Evolutionary conservation across 2,888 invertebrate species (phyloP).

Genomic region (Cryptops parisi): DNA sequence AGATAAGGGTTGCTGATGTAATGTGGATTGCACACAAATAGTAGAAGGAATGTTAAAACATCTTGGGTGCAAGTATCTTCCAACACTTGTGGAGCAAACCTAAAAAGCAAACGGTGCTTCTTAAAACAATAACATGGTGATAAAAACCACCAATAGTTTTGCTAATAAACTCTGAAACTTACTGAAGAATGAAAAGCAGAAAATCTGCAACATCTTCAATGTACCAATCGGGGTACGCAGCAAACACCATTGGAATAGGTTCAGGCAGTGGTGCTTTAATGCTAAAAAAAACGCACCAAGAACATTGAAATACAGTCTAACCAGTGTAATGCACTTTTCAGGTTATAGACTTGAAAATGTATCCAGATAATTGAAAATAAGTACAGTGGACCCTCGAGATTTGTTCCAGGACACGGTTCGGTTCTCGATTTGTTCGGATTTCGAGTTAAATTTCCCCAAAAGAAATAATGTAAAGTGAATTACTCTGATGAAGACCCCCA

Average conservation of each 20-base stretch:
- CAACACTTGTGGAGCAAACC: constrained; percentile 59
- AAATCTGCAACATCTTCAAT: constrained; percentile 96
- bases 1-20: constrained; percentile 93
- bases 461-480: too few species aligned
- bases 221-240: constrained; percentile 88
- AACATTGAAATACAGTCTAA: too few species aligned
- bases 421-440: too few species aligned
- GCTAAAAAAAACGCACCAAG: background rate
- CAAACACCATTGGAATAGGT: constrained; percentile 57
- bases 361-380: too few species aligned
- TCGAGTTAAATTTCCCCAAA: too few species aligned
- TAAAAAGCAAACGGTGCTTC: too few species aligned
- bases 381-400: too few species aligned
- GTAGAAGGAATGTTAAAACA: constrained; percentile 72
- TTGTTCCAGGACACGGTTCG: too few species aligned
- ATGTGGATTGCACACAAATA: constrained; percentile 76
- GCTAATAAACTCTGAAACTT: constrained; percentile 38
- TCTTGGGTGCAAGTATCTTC: constrained; percentile 63
- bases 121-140: background rate
- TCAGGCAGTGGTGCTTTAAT: constrained; percentile 37
- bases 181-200: constrained; percentile 82
- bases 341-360: too few species aligned
- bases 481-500: too few species aligned
- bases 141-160: constrained; percentile 1
- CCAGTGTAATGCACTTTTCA: too few species aligned